Conservation (phyloP, 2,113 vertebrate species). For the Callorhinus ursinus region DNA sequence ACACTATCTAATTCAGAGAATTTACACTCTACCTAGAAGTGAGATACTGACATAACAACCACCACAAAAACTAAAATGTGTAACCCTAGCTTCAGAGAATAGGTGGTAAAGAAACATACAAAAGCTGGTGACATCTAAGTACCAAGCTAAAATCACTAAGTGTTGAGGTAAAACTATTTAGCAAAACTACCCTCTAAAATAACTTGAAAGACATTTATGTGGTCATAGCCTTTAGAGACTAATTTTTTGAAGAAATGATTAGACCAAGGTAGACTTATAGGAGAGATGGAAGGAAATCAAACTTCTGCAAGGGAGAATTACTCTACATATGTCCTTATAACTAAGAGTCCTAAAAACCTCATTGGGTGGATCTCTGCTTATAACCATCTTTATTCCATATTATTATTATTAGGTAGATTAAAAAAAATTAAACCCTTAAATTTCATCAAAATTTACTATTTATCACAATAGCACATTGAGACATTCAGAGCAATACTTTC, state of each 20-base stretch:
- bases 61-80: not conserved
- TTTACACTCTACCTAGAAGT: not conserved
- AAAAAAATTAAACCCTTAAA: not conserved
- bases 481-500: not conserved
- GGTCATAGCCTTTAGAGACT: not conserved
- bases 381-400: not conserved
- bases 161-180: not conserved
- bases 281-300: not conserved
- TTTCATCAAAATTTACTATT: not conserved
- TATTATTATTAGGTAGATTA: not conserved
- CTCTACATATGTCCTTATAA: not conserved
- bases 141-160: not conserved
- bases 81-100: not conserved
- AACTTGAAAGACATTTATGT: not conserved
- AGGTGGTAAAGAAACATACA: not conserved
- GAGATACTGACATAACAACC: not conserved
- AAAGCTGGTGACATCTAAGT: not conserved
- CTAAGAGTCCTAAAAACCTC: not conserved
- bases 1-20: not conserved
- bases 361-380: not conserved
- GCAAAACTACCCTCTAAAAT: not conserved
- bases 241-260: not conserved
- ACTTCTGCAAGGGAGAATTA: not conserved
- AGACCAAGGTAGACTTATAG: not conserved
- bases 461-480: not conserved